Evolutionary conservation across 2,888 invertebrate species (phyloP).

Genomic region (Ormyrus nitidulus): DNA sequence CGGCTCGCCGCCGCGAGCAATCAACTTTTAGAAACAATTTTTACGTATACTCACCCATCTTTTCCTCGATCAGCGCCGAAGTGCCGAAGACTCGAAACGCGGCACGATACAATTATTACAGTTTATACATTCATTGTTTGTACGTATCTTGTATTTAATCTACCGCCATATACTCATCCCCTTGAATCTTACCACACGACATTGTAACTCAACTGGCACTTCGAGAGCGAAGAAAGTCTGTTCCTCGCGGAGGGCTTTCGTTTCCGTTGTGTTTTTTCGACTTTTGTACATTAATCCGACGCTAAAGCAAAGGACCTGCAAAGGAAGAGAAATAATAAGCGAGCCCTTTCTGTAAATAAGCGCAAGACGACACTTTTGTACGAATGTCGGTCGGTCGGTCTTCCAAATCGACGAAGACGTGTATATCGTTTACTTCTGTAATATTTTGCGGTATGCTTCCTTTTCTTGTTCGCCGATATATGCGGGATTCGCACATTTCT

Average conservation of each 20-base stretch:
- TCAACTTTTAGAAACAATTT: constrained; percentile 20
- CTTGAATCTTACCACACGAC: neutral
- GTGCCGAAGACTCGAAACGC: neutral
- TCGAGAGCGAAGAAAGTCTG: neutral
- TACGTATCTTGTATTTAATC: constrained; percentile 2
- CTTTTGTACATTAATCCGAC: too few species aligned
- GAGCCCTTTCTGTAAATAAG: constrained; percentile 47
- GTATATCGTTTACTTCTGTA: neutral
- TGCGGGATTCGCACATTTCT: constrained; percentile 26
- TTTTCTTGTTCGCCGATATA: neutral
- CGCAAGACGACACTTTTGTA: constrained; percentile 24
- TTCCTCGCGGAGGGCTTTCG: neutral
- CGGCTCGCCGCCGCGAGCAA: neutral
- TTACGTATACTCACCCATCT: constrained; percentile 4
- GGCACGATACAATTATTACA: neutral
- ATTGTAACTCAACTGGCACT: too few species aligned
- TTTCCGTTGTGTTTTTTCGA: too few species aligned
- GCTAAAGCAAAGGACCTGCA: neutral
- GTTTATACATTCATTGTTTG: constrained; percentile 7
- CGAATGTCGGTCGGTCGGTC: constrained; percentile 26
- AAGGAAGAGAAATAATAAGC: constrained; percentile 4
- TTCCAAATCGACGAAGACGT: constrained; percentile 21
- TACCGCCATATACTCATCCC: neutral
- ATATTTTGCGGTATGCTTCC: neutral
- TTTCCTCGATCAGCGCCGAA: neutral